Percentiles rank a stretch among this genome's conserved stretches.
Conservation (phyloP, 2,113 vertebrate species). For the Thermophis baileyi region DNA sequence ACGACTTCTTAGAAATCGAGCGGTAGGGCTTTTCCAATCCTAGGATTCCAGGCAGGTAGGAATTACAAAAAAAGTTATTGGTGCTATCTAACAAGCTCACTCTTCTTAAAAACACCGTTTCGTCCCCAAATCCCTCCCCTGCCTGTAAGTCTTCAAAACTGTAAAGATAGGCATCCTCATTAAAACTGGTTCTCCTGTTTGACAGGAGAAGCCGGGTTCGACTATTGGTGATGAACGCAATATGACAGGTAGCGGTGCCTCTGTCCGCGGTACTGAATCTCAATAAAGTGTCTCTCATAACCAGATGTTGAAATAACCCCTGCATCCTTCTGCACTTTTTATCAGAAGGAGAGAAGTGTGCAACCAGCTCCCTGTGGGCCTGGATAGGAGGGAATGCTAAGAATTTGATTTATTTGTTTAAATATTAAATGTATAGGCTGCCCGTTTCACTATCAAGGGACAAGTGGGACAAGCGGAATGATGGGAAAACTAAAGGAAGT, state of each 20-base stretch:
- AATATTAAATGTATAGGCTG: neutral
- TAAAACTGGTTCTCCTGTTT: slow-evolving; percentile 60
- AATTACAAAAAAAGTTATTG: slow-evolving; percentile 11
- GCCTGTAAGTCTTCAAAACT: slow-evolving; percentile 59
- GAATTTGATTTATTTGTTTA: neutral
- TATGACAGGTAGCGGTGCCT: slow-evolving; percentile 69
- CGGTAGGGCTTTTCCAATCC: slow-evolving; percentile 19
- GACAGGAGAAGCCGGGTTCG: slow-evolving; percentile 64
- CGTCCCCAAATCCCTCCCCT: slow-evolving; percentile 41
- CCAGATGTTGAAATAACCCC: slow-evolving; percentile 62
- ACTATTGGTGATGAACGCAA: slow-evolving; percentile 64
- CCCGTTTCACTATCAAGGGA: neutral
- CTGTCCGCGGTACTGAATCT: slow-evolving; percentile 73
- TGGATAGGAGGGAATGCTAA: neutral
- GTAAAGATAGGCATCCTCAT: slow-evolving; percentile 63
- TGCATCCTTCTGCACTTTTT: slow-evolving; percentile 64
- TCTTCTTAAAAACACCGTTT: slow-evolving; percentile 37
- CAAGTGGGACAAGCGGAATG: slow-evolving; percentile 3
- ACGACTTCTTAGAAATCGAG: neutral
- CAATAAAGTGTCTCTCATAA: slow-evolving; percentile 72
- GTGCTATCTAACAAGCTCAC: slow-evolving; percentile 45
- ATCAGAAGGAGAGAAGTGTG: slow-evolving; percentile 31
- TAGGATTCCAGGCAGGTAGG: slow-evolving; percentile 3
- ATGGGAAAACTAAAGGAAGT: slow-evolving; percentile 27
- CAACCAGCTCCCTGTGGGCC: fast-evolving